Evolutionary conservation across 2,113 vertebrate genomes (phyloP), one percentile per base, ranked within the genome.

Genomic region (Epinephelus fuscoguttatus): DNA sequence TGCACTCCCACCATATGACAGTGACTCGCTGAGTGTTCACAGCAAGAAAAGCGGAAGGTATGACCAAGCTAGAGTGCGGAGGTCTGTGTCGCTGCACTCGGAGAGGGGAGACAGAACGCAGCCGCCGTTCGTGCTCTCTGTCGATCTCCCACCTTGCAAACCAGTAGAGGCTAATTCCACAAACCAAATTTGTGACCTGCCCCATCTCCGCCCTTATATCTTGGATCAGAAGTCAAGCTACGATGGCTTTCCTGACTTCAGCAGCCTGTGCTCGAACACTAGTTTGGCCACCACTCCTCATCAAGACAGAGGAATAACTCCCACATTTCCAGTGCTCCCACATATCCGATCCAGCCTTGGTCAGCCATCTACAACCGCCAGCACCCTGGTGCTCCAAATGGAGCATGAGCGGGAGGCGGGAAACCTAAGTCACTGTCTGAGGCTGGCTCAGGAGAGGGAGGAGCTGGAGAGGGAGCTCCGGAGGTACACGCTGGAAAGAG

Each of bases 381-480:
- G 95, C 50, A 27, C 84, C 7, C 84, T 96, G 72, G 94, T 96
- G 49, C 94, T 95, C 33, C 95, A 96, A 76, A 96, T 96, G 96
- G 96, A 96, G 74, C 95, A 95, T 13, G 96, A 96, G 85, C 88
- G 94, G 3, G 96, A 96, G 64, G 82, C 45, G 19, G 95, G 94
- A 12, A 96, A 96, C 90, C 90, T 96, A n/a, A 96, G 87, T 52
- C 93, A 67, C n/a, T 96, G 95, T 71, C 80, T 96, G 68, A 92
- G 87, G 50, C 85, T 96, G 75, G 95, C 95, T 69, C 88, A 86
- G 47, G 96, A 96, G 84, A 81, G 96, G 75, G 95, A 95, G 84
- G 90, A 93, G 70, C 82, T 96, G 60, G 95, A 96, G 86, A 90
- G 68, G 52, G 94, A 96, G 88, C 80, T 96, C 21, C 83, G 75